A percentile compares a stretch with the other conserved stretches of the same genome.
Evolutionary conservation across 92 coral and sea anemone species (phyloP).

Genomic region (Zoanthus sansibaricus): DNA sequence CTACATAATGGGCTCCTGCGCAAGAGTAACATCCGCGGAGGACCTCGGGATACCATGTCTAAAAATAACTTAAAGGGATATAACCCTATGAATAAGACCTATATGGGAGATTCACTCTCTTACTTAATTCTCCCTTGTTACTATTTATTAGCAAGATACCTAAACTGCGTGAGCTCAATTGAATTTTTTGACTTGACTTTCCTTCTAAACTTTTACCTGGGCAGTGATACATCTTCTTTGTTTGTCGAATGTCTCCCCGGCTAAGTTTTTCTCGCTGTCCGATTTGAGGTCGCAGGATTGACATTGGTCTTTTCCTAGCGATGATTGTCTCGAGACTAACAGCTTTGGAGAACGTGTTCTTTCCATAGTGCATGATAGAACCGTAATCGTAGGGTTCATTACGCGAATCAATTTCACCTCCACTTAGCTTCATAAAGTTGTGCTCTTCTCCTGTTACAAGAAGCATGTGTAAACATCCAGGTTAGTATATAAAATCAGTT

Average conservation of each 20-base stretch:
- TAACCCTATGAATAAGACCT: no score
- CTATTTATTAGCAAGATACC: no score
- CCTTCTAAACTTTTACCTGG: conserved; percentile 64
- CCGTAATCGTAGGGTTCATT: conserved; percentile 89
- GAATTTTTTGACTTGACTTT: not conserved
- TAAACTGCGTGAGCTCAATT: not conserved
- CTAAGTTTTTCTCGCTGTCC: conserved; percentile 94
- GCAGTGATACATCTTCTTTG: conserved; percentile 89
- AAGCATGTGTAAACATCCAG: not conserved
- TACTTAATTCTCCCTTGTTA: not conserved
- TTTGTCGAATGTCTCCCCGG: conserved; percentile 84
- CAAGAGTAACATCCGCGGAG: no score
- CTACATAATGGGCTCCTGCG: no score
- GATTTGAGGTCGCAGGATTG: conserved; percentile 74
- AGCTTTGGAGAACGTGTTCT: conserved; percentile 84
- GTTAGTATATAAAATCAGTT: not conserved
- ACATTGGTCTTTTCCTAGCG: conserved; percentile 61
- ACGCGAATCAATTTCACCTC: conserved; percentile 81
- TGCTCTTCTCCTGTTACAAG: conserved; percentile 82
- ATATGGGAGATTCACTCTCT: no score
- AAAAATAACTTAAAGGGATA: no score
- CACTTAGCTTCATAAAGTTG: conserved; percentile 78
- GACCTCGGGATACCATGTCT: no score
- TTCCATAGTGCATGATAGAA: conserved; percentile 98
- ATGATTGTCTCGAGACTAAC: conserved; percentile 72